These are phyloP conservation scores for Phanerotoma sp. DNA, from an alignment of 2,888 invertebrate genomes.

Conservation along the genomic window DNA sequence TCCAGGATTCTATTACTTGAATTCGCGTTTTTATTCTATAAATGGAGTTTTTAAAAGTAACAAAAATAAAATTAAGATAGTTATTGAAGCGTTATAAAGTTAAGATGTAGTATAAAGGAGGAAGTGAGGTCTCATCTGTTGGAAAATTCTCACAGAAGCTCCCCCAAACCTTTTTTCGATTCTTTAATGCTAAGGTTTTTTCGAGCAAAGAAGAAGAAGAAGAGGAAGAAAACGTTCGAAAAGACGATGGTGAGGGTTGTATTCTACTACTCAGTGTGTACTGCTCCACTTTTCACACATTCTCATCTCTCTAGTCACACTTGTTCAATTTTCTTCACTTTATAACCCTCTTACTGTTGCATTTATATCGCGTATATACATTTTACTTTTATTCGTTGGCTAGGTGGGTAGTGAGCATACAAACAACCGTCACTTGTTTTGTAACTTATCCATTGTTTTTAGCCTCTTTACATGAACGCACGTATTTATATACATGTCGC, in stretches of 20 bases:
- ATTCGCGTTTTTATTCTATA: slow-evolving; percentile 1
- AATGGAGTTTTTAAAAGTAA: background rate
- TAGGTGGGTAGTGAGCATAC: background rate
- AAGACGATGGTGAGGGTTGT: slow-evolving; percentile 5
- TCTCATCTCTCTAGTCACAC: slow-evolving; percentile 6
- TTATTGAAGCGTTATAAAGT: background rate
- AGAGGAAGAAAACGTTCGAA: slow-evolving; percentile 2
- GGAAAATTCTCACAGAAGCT: background rate
- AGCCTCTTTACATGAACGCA: slow-evolving; percentile 4
- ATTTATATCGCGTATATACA: slow-evolving; percentile 1
- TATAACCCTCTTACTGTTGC: slow-evolving; percentile 19
- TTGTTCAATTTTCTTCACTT: slow-evolving; percentile 24
- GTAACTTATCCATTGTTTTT: slow-evolving; percentile 31
- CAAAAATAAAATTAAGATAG: background rate
- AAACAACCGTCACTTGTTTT: slow-evolving; percentile 18
- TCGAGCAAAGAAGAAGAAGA: background rate
- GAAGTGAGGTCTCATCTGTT: background rate
- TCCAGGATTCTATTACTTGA: slow-evolving; percentile 6
- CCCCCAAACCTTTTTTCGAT: slow-evolving; percentile 13
- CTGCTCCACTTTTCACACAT: slow-evolving; percentile 13
- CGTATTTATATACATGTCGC: slow-evolving; percentile 1
- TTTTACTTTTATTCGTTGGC: background rate
- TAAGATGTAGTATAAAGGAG: background rate
- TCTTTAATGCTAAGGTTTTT: slow-evolving; percentile 8
- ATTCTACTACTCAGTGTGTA: slow-evolving; percentile 4